These are phyloP conservation scores for Drosophila gaucha DNA, from an alignment of 2,888 invertebrate genomes.

Conservation along the genomic window DNA sequence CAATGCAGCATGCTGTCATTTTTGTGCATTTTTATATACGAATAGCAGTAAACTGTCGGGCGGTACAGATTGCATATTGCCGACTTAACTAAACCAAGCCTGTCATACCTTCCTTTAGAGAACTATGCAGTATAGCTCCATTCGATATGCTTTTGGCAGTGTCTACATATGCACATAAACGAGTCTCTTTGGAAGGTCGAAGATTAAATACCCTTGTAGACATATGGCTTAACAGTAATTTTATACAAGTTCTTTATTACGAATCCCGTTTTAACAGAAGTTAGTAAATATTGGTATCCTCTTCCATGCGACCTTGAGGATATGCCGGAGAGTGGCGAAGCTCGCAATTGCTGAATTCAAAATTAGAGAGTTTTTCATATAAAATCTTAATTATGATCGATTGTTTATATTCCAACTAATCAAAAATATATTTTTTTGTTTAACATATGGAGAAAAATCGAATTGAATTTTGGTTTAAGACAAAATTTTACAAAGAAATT, in stretches of 20 bases:
- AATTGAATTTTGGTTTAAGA: too few relatives aligned
- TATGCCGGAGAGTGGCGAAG: too few relatives aligned
- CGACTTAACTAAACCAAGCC: neutral
- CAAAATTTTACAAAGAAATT: too few relatives aligned
- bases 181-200: neutral
- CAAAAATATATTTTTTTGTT: too few relatives aligned
- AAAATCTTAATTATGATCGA: too few relatives aligned
- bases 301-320: too few relatives aligned
- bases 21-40: neutral
- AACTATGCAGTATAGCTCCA: conserved; percentile 6
- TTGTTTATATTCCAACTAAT: too few relatives aligned
- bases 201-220: neutral
- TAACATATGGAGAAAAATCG: too few relatives aligned
- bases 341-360: neutral
- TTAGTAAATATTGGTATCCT: neutral
- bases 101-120: neutral
- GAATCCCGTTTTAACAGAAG: neutral
- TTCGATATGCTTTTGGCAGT: neutral
- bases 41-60: neutral
- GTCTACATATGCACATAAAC: neutral
- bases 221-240: neutral
- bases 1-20: neutral
- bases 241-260: neutral
- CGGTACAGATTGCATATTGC: conserved; percentile 2
- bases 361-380: too few relatives aligned